Evolutionary conservation across 2,113 vertebrate genomes (phyloP), one percentile per base, ranked within the genome.

Genomic region (Danio rerio): DNA sequence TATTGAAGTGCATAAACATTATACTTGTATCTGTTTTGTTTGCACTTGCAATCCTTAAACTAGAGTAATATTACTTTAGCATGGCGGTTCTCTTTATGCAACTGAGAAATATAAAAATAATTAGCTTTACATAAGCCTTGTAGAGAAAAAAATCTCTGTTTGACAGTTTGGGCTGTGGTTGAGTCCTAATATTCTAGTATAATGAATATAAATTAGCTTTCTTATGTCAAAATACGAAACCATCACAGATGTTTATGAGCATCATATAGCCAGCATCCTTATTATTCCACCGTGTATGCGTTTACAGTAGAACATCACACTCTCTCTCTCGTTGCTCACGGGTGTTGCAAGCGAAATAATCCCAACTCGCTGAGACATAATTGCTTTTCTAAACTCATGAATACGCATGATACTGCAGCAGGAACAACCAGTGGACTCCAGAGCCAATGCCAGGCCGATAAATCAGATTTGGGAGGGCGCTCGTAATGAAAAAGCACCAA

Each of bases 301-400:
- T 74, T 15, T n/a, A 70, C 62, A 42, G 31, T 45, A n/a, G 15
- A 56, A 42, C 16, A 16, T 31, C 50, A 43, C 53, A 74, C 15
- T 40, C 50, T 42, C 12, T 11, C 5, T 42, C 47, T 40, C 53
- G 49, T 43, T 78, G 21, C 49, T 65, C 15, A 56, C 43, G 70
- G 65, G 56, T 65, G 69, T 81, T 7, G 31, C 68, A 55, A 18
- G 11, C 76, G 66, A 70, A 70, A 61, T 66, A 81, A 78, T 78
- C 50, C 56, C 47, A 58, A 81, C 58, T 62, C 59, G 74, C 49
- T 8, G n/a, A 58, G 80, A 66, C 47, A 78, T 85, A 82, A 85
- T 85, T 85, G 80, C 80, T 82, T 85, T 81, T 81, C 31, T 74
- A 56, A 85, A 68, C 16, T 73, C 75, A 79, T 85, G 80, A 79